These are phyloP conservation scores for Drosophila seclusa DNA, from an alignment of 2,888 invertebrate genomes.

Conservation along the genomic window DNA sequence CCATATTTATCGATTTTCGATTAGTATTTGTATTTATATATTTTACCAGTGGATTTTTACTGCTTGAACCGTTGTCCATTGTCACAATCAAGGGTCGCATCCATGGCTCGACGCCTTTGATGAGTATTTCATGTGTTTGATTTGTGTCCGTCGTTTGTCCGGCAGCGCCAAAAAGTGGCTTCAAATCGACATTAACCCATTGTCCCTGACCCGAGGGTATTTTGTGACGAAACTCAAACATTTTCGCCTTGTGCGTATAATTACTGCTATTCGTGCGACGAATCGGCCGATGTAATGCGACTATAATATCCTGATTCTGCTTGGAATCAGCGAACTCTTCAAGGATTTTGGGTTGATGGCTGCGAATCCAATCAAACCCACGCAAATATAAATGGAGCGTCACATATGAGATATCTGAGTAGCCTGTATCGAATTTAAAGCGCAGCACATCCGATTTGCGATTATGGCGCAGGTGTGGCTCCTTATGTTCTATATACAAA, in stretches of 20 bases:
- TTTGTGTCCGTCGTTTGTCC: slow-evolving; percentile 84
- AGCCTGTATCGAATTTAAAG: slow-evolving; percentile 79
- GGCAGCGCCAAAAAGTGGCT: slow-evolving; percentile 88
- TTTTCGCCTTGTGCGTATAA: slow-evolving; percentile 79
- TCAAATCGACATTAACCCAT: slow-evolving; percentile 91
- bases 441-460: slow-evolving; percentile 81
- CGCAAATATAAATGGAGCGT: slow-evolving; percentile 82
- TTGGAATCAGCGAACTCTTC: slow-evolving; percentile 35
- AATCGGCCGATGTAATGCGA: slow-evolving; percentile 79
- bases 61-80: slow-evolving; percentile 83
- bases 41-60: slow-evolving; percentile 84
- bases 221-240: slow-evolving; percentile 77
- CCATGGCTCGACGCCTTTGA: slow-evolving; percentile 89
- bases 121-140: slow-evolving; percentile 91
- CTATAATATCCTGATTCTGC: slow-evolving; percentile 70
- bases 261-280: slow-evolving; percentile 73
- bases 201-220: slow-evolving; percentile 82
- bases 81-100: slow-evolving; percentile 89
- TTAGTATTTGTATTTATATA: slow-evolving; percentile 24
- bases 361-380: slow-evolving; percentile 82
- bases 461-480: slow-evolving; percentile 79
- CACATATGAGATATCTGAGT: slow-evolving; percentile 79
- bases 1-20: not conserved
- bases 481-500: slow-evolving; percentile 34
- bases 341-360: slow-evolving; percentile 69